A percentile compares a stretch with the other conserved stretches of the same genome.
Conservation (phyloP, 2,797 vertebrate species). For the Galaxias olidus region DNA sequence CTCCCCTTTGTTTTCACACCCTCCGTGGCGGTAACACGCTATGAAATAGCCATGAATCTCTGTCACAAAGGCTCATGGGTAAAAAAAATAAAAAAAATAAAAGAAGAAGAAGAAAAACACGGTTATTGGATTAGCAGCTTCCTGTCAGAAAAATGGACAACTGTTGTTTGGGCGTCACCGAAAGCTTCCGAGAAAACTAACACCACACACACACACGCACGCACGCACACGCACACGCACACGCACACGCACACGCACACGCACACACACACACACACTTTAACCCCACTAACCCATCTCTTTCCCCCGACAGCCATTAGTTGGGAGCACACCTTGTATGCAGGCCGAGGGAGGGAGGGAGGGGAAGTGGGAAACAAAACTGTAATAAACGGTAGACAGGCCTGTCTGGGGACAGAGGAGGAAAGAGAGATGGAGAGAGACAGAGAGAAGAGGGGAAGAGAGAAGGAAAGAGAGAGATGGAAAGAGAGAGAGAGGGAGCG, state of each 20-base stretch:
- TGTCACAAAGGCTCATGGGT: conserved; percentile 10
- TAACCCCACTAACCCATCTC: not conserved
- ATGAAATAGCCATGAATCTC: no score
- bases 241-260: not conserved
- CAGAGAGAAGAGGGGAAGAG: no score
- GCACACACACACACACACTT: conserved; percentile 8
- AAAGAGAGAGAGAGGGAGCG: no score
- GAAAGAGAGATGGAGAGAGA: not conserved
- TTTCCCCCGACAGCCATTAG: conserved; percentile 2
- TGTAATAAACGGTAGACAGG: conserved; percentile 12
- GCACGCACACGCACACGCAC: not conserved
- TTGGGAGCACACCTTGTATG: conserved; percentile 13
- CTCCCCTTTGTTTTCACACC: no score
- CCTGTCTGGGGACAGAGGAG: not conserved
- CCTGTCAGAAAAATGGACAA: conserved; percentile 3
- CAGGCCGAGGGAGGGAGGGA: conserved; percentile 11
- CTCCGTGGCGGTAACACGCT: no score
- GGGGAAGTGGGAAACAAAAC: no score
- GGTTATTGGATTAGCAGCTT: conserved; percentile 16
- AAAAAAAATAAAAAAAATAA: no score
- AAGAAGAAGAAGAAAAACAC: no score
- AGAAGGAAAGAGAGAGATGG: no score
- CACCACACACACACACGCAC: no score
- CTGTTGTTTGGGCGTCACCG: no score
- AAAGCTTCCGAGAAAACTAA: no score